Conservation (phyloP, 1,140 invertebrate species). For the Heliothis virescens region DNA sequence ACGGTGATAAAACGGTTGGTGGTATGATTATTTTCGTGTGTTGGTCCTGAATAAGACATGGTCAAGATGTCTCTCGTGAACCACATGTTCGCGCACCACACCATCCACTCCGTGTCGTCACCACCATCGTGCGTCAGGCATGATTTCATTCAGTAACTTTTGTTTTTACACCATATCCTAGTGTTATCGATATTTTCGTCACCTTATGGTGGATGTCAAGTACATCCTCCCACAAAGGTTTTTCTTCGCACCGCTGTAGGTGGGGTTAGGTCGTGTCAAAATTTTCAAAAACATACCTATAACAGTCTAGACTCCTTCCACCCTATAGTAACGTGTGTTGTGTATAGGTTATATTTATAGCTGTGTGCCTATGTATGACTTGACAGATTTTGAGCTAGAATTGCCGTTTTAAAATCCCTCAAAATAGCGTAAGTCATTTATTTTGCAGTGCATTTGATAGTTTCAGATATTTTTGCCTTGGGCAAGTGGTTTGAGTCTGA, state of each 20-base stretch:
- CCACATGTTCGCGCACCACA: slow-evolving; percentile 79
- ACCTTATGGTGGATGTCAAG: slow-evolving; percentile 40
- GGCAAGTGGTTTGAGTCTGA: neutral
- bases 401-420: neutral
- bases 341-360: slow-evolving; percentile 43
- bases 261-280: slow-evolving; percentile 79
- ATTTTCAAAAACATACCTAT: slow-evolving; percentile 58
- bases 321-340: slow-evolving; percentile 29
- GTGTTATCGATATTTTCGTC: slow-evolving; percentile 52
- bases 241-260: slow-evolving; percentile 71
- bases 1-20: slow-evolving; percentile 58
- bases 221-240: slow-evolving; percentile 64
- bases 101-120: slow-evolving; percentile 52
- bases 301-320: slow-evolving; percentile 13
- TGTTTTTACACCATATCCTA: slow-evolving; percentile 39
- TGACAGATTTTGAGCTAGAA: slow-evolving; percentile 41
- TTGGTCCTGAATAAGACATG: slow-evolving; percentile 64
- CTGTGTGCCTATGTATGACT: slow-evolving; percentile 44
- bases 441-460: slow-evolving; percentile 1
- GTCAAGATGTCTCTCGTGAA: slow-evolving; percentile 76
- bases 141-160: slow-evolving; percentile 51
- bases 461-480: neutral
- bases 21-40: slow-evolving; percentile 62
- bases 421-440: slow-evolving; percentile 2
- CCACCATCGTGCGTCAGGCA: slow-evolving; percentile 49